Evolutionary conservation across 2,113 vertebrate species (phyloP).

Genomic region (Rhynchomys soricoides): DNA sequence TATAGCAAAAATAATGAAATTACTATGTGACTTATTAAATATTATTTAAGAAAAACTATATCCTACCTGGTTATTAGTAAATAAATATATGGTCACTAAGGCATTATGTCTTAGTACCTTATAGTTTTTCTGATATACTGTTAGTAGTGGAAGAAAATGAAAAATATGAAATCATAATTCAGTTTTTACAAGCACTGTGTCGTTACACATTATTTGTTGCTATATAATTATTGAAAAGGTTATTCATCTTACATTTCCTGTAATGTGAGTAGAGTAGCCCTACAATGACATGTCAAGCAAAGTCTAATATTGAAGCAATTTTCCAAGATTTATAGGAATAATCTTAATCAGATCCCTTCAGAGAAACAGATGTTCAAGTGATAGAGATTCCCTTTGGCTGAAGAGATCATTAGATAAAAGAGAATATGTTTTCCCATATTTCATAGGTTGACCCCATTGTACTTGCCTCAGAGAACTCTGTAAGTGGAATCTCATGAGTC

Average conservation of each 20-base stretch:
- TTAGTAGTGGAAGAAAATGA: slow-evolving; percentile 30
- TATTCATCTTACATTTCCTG: slow-evolving; percentile 48
- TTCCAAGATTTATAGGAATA: slow-evolving; percentile 37
- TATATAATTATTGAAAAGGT: slow-evolving; percentile 44
- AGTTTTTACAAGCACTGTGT: slow-evolving; percentile 48
- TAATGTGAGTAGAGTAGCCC: not conserved
- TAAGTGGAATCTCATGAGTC: slow-evolving; percentile 14
- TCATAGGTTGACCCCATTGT: not conserved
- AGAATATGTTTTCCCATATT: not conserved
- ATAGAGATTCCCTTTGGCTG: slow-evolving; percentile 23
- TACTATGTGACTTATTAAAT: slow-evolving; percentile 1
- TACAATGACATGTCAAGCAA: slow-evolving; percentile 9
- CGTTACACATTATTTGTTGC: slow-evolving; percentile 37
- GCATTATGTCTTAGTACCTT: slow-evolving; percentile 28
- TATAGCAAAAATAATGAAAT: slow-evolving; percentile 51
- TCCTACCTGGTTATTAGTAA: not conserved
- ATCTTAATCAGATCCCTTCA: slow-evolving; percentile 12
- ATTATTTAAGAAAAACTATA: slow-evolving; percentile 27
- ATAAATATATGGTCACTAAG: slow-evolving; percentile 23
- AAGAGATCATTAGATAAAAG: not conserved
- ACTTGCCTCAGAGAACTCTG: not conserved
- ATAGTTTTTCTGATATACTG: slow-evolving; percentile 32
- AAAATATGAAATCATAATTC: slow-evolving; percentile 47
- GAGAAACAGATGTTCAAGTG: slow-evolving; percentile 23
- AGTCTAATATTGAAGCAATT: slow-evolving; percentile 31